These are phyloP conservation scores for Cyanoramphus novaezelandiae DNA, from an alignment of 2,113 vertebrate genomes.

Conservation along the genomic window DNA sequence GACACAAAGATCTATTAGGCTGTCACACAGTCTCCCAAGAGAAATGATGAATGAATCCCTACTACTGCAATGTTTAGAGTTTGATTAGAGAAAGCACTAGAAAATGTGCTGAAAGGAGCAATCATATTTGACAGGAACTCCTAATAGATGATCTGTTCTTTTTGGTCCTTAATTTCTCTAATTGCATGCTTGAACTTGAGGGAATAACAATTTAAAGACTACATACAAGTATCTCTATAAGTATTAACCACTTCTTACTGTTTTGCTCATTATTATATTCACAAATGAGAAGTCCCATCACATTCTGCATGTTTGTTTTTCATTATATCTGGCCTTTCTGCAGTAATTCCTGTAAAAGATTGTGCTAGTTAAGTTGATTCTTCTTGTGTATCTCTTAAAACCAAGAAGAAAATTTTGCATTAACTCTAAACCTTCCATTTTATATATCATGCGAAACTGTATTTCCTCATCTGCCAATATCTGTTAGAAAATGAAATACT, in stretches of 20 bases:
- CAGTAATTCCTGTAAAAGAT: constrained; percentile 22
- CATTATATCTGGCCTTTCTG: constrained; percentile 36
- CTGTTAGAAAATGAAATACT: neutral
- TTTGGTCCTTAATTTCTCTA: neutral
- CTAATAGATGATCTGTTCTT: constrained; percentile 5
- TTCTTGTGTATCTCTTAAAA: constrained; percentile 11
- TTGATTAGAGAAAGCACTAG: constrained; percentile 31
- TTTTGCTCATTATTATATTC: constrained; percentile 8
- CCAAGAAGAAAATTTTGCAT: neutral
- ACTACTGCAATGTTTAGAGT: constrained; percentile 26
- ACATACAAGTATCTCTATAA: constrained; percentile 5
- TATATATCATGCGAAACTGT: neutral
- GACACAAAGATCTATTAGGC: constrained; percentile 32
- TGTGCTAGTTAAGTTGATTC: constrained; percentile 21
- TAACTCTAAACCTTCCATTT: neutral
- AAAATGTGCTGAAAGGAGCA: constrained; percentile 28
- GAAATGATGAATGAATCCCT: constrained; percentile 21
- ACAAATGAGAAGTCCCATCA: neutral
- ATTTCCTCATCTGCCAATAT: neutral
- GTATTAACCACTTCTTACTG: neutral
- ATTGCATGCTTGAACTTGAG: constrained; percentile 37
- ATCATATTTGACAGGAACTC: constrained; percentile 6
- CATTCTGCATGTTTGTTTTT: constrained; percentile 16
- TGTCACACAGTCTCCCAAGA: constrained; percentile 26
- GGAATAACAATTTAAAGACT: constrained; percentile 31